Evolutionary conservation across 2,797 vertebrate genomes (phyloP).

Genomic region (Neosilurus mollespiculum): DNA sequence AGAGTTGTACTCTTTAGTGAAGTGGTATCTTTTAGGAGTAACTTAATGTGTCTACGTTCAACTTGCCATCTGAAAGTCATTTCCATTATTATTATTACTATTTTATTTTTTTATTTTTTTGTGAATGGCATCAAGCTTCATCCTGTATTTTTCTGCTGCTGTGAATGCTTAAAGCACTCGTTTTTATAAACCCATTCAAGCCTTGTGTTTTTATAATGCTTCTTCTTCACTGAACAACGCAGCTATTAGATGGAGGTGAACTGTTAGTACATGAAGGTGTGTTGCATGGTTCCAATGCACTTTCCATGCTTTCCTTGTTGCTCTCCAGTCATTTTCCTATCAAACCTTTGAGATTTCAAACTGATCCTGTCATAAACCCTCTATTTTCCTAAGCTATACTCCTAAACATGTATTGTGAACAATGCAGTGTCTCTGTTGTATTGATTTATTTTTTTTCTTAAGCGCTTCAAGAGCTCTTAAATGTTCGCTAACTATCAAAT

Average conservation of each 20-base stretch:
- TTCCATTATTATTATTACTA: not conserved
- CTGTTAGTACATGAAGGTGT: slow-evolving; percentile 22
- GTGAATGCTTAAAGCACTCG: slow-evolving; percentile 44
- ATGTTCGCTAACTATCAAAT: slow-evolving; percentile 61
- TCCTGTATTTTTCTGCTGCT: slow-evolving; percentile 43
- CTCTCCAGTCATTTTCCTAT: slow-evolving; percentile 5
- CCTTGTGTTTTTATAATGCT: slow-evolving; percentile 24
- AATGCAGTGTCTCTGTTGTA: slow-evolving; percentile 73
- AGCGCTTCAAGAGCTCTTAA: slow-evolving; percentile 64
- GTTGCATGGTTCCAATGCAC: slow-evolving; percentile 43
- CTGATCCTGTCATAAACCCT: slow-evolving; percentile 53
- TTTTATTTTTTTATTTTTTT: slow-evolving; percentile 1
- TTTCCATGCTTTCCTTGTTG: slow-evolving; percentile 41
- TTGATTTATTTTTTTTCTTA: slow-evolving; percentile 56
- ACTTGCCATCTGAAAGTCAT: slow-evolving; percentile 20
- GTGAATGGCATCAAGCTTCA: slow-evolving; percentile 9
- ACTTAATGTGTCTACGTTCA: slow-evolving; percentile 58
- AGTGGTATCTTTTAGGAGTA: slow-evolving; percentile 76
- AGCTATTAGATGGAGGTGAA: slow-evolving; percentile 25
- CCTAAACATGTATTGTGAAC: slow-evolving; percentile 74
- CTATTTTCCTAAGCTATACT: slow-evolving; percentile 69
- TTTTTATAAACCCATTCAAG: slow-evolving; percentile 35
- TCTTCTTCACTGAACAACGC: not conserved
- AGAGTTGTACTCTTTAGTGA: slow-evolving; percentile 74
- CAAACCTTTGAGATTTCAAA: slow-evolving; percentile 2